Conservation (phyloP, 2,113 vertebrate species). For the Mesoclemmys tuberculata region DNA sequence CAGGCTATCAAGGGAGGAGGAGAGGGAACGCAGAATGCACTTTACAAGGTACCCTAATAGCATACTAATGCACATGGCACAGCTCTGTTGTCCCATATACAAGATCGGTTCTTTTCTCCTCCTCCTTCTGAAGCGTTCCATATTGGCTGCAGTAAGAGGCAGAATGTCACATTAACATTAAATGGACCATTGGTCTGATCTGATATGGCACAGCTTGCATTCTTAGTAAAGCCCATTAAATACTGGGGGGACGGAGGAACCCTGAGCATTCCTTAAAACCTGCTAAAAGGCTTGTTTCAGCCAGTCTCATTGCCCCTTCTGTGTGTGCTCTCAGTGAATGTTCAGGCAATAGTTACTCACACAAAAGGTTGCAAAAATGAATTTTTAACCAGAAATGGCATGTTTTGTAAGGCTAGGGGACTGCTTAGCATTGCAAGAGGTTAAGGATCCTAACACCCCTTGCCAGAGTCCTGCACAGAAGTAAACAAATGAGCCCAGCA, state of each 20-base stretch:
- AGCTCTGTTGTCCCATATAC: neutral
- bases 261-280: neutral
- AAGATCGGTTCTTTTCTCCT: neutral
- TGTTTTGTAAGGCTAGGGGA: neutral
- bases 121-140: accelerated
- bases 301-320: neutral
- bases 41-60: neutral
- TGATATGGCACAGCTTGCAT: neutral
- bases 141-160: neutral
- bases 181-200: neutral
- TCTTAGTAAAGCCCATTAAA: neutral
- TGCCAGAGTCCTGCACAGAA: neutral
- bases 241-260: neutral
- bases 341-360: neutral
- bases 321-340: neutral
- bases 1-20: neutral
- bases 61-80: neutral
- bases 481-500: neutral
- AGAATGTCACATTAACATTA: accelerated
- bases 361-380: neutral
- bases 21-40: neutral
- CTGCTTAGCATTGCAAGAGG: neutral
- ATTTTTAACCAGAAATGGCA: neutral
- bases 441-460: neutral
- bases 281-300: neutral